These are phyloP conservation scores for Morone chrysops DNA, from an alignment of 2,113 vertebrate genomes.

Conservation along the genomic window DNA sequence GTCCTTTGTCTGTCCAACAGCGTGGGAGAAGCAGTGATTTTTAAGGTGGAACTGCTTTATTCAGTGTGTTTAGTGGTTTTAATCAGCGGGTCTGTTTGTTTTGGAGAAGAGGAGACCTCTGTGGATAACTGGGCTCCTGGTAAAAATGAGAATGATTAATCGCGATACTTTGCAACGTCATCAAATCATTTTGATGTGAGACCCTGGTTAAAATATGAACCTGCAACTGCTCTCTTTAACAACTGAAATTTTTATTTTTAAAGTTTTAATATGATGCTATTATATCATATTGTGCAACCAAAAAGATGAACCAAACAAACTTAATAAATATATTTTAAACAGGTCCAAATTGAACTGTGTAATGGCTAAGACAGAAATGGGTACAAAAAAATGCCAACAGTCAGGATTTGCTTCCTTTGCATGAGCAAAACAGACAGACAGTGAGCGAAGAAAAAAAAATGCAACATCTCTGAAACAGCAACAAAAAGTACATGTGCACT, in stretches of 20 bases:
- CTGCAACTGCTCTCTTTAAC: not conserved
- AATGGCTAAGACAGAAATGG: not conserved
- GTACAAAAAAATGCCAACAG: not conserved
- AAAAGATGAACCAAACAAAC: not conserved
- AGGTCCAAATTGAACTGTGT: not conserved
- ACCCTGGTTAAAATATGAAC: not conserved
- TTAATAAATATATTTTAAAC: not conserved
- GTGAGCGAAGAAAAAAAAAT: not conserved
- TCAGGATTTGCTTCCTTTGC: not conserved
- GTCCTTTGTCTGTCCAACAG: too few species aligned
- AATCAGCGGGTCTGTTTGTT: too few species aligned
- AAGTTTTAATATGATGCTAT: too few species aligned
- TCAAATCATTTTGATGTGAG: too few species aligned
- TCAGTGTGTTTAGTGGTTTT: too few species aligned
- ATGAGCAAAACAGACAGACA: constrained; percentile 2
- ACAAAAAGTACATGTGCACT: constrained; percentile 23
- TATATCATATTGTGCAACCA: not conserved
- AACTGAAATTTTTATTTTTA: not conserved
- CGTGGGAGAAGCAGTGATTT: too few species aligned
- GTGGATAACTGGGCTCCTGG: too few species aligned
- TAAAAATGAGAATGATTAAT: too few species aligned
- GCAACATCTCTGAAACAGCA: constrained; percentile 33
- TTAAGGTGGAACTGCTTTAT: too few species aligned
- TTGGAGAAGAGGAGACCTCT: too few species aligned
- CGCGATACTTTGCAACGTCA: too few species aligned